Evolutionary conservation across 2,797 vertebrate genomes (phyloP).

Genomic region (Thamnophis elegans): DNA sequence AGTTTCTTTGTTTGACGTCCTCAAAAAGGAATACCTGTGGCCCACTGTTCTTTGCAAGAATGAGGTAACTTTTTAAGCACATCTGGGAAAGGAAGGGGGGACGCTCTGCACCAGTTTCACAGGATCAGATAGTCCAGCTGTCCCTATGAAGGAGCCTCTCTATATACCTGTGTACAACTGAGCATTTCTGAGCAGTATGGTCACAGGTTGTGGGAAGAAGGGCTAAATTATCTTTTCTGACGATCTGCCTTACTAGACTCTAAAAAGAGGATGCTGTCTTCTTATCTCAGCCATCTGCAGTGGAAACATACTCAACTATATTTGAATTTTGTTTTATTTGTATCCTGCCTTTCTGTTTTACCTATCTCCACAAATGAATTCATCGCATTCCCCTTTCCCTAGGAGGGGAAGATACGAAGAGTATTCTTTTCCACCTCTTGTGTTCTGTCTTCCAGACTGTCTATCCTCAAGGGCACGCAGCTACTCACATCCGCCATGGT

Average conservation of each 20-base stretch:
- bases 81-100: background rate
- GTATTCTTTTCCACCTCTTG: background rate
- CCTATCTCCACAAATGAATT: background rate
- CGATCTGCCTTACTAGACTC: background rate
- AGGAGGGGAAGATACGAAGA: background rate
- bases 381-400: background rate
- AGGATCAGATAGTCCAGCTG: background rate
- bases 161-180: background rate
- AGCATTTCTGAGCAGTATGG: background rate
- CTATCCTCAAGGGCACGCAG: background rate
- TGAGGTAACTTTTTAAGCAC: background rate
- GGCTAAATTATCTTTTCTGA: background rate
- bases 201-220: background rate
- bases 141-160: background rate
- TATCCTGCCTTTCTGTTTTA: background rate
- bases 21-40: background rate
- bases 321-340: background rate
- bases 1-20: background rate
- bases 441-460: background rate
- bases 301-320: background rate
- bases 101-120: background rate
- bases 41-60: background rate
- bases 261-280: background rate
- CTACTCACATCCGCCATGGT: conserved; percentile 70
- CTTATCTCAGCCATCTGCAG: background rate